Percentiles rank a stretch among this genome's conserved stretches.
Evolutionary conservation across 2,888 invertebrate genomes (phyloP).

Genomic region (Dryomyza anilis): DNA sequence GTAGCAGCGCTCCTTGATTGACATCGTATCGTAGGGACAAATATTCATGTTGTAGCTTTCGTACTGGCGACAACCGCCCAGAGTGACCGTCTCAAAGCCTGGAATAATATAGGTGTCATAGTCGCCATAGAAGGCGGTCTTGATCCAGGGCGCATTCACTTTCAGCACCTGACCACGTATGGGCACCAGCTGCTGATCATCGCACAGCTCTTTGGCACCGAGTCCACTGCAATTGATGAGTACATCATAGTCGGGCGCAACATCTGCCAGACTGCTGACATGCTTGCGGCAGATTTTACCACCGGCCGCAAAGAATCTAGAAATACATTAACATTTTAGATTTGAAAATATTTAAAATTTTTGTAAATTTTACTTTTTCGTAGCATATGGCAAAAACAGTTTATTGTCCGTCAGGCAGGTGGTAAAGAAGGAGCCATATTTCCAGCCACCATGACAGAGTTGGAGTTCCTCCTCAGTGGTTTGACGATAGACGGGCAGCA

Average conservation of each 20-base stretch:
- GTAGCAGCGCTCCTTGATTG: constrained; percentile 80
- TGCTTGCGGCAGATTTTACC: constrained; percentile 67
- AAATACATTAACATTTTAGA: no score
- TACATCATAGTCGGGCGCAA: constrained; percentile 69
- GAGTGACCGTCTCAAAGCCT: constrained; percentile 72
- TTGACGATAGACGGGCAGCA: constrained; percentile 76
- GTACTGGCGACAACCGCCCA: constrained; percentile 86
- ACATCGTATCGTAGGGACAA: constrained; percentile 74
- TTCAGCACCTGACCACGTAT: constrained; percentile 84
- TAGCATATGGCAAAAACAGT: constrained; percentile 79
- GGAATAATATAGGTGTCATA: constrained; percentile 87
- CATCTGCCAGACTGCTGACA: constrained; percentile 68
- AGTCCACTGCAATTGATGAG: constrained; percentile 87
- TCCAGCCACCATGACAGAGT: constrained; percentile 76
- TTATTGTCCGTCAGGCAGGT: constrained; percentile 78
- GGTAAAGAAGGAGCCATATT: constrained; percentile 81
- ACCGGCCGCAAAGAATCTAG: constrained; percentile 68
- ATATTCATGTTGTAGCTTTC: constrained; percentile 74
- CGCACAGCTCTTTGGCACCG: constrained; percentile 77
- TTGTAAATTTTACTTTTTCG: constrained; percentile 64
- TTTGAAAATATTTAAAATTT: no score
- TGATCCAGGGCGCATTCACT: constrained; percentile 86
- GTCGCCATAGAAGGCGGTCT: constrained; percentile 85
- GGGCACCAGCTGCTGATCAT: constrained; percentile 76
- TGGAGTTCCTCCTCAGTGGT: constrained; percentile 76